Percentiles rank a stretch among this genome's conserved stretches.
These are phyloP conservation scores for Anodontia alba DNA, from an alignment of 2,888 invertebrate species.

Conservation along the genomic window DNA sequence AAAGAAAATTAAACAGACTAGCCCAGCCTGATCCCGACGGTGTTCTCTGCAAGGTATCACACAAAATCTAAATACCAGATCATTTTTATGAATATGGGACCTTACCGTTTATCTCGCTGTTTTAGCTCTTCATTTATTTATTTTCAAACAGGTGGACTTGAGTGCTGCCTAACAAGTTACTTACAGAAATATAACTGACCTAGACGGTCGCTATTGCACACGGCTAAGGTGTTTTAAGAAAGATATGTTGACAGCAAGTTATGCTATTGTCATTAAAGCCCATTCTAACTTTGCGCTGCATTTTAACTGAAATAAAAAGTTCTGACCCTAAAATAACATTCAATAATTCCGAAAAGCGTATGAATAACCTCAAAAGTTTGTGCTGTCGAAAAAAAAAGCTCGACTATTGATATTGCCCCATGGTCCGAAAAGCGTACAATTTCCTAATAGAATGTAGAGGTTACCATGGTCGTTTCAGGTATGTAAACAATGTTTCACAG, in stretches of 20 bases:
- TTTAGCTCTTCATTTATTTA: neutral
- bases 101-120: neutral
- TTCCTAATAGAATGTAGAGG: too few species aligned
- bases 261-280: too few species aligned
- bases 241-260: too few species aligned
- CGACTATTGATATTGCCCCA: too few species aligned
- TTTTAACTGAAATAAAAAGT: too few species aligned
- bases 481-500: constrained; percentile 29
- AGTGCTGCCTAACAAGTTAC: neutral
- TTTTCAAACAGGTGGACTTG: neutral
- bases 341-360: too few species aligned
- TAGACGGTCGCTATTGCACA: neutral
- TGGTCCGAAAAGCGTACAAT: too few species aligned
- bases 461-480: constrained; percentile 34
- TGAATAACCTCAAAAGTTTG: too few species aligned
- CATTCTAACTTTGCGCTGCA: too few species aligned
- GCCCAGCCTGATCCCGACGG: constrained; percentile 47
- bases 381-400: too few species aligned
- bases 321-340: too few species aligned
- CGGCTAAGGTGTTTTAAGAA: neutral
- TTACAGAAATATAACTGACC: neutral
- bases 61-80: neutral
- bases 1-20: constrained; percentile 36
- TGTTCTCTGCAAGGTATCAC: constrained; percentile 29
- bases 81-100: too few species aligned